phyloP scores from a whole-genome alignment of 1,140 invertebrate species.

The Drosophila repleta region DNA sequence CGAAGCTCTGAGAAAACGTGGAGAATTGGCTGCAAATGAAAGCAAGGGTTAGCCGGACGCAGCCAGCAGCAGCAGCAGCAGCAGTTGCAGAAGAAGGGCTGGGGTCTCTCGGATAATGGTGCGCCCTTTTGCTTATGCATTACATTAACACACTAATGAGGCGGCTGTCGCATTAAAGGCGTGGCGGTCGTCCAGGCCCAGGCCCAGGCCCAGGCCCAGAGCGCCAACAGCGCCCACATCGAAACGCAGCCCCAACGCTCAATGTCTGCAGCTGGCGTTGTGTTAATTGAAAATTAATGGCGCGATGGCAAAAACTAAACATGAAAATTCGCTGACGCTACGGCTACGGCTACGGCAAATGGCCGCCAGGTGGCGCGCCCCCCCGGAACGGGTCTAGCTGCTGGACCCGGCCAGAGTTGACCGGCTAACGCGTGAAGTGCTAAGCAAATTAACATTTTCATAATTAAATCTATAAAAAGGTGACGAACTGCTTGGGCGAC shows the following conservation, averaged over 20 bases:
- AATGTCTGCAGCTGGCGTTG: conserved; percentile 67
- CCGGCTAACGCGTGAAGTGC: conserved; percentile 56
- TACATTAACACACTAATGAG: conserved; percentile 54
- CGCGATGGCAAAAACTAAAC: conserved; percentile 77
- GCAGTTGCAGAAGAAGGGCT: neutral
- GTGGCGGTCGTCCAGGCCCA: conserved; percentile 13
- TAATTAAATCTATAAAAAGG: conserved; percentile 69
- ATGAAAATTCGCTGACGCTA: conserved; percentile 69
- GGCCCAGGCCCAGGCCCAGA: no score
- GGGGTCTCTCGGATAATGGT: conserved; percentile 30
- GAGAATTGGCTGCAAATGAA: conserved; percentile 69
- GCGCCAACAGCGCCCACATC: neutral
- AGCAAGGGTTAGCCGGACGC: neutral
- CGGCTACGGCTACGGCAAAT: conserved; percentile 23
- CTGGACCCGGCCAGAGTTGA: conserved; percentile 2
- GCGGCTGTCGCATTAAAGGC: conserved; percentile 22
- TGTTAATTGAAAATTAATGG: conserved; percentile 83
- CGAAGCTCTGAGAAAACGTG: neutral
- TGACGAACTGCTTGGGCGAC: conserved; percentile 44
- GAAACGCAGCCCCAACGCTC: neutral
- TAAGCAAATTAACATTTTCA: conserved; percentile 80
- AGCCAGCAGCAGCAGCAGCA: neutral
- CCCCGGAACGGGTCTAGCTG: conserved; percentile 4
- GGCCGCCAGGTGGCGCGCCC: conserved; percentile 54
- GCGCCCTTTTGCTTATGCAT: conserved; percentile 43